A percentile compares a stretch with the other conserved stretches of the same genome.
phyloP scores from a whole-genome alignment of 2,888 invertebrate species.

The Clostera curtula region DNA sequence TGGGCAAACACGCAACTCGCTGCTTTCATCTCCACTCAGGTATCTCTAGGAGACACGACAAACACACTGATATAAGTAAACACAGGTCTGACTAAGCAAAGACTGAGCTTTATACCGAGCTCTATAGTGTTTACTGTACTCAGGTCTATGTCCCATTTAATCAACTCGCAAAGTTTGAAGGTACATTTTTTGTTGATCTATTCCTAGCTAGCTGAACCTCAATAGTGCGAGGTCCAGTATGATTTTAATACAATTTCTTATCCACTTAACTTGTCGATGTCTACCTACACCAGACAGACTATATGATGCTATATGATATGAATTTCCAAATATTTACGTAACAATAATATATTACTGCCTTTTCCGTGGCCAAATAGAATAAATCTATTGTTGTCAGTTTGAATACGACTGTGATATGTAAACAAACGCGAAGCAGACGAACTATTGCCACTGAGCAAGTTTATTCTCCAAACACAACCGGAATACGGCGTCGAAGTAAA shows the following conservation, averaged over 20 bases:
- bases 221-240: too few relatives aligned
- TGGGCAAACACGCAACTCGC: constrained; percentile 63
- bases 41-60: constrained; percentile 42
- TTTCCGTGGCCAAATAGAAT: constrained; percentile 24
- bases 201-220: too few relatives aligned
- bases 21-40: constrained; percentile 71
- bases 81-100: too few relatives aligned
- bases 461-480: constrained; percentile 53
- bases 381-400: constrained; percentile 42
- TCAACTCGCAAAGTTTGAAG: too few relatives aligned
- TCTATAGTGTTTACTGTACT: too few relatives aligned
- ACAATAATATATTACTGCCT: constrained; percentile 1
- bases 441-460: constrained; percentile 48
- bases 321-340: neutral
- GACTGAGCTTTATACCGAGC: too few relatives aligned
- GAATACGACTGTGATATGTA: constrained; percentile 45
- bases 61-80: constrained; percentile 23
- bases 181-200: too few relatives aligned
- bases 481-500: constrained; percentile 7
- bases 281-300: too few relatives aligned
- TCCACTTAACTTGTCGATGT: too few relatives aligned
- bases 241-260: too few relatives aligned
- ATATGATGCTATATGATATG: too few relatives aligned
- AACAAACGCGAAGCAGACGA: constrained; percentile 44
- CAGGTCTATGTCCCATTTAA: too few relatives aligned